Percentiles rank a stretch among this genome's conserved stretches.
Conservation (phyloP, 2,113 vertebrate genomes). For the Neoarius graeffei region DNA sequence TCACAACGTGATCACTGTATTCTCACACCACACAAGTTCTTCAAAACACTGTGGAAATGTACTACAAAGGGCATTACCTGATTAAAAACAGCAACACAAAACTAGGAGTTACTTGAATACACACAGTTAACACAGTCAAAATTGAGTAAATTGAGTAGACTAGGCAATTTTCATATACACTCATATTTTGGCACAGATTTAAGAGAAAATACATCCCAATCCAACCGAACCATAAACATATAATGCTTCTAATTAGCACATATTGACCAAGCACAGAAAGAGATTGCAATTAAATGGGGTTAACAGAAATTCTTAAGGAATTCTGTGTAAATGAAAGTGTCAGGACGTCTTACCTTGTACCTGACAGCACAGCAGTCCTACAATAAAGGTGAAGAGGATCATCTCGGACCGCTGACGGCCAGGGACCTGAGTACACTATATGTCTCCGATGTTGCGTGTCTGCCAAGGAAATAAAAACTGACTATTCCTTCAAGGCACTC, state of each 20-base stretch:
- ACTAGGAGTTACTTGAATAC: background rate
- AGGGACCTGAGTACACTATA: conserved; percentile 14
- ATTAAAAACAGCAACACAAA: background rate
- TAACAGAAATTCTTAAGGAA: background rate
- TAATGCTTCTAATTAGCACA: background rate
- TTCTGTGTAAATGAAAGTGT: background rate
- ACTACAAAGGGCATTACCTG: background rate
- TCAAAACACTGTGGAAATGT: background rate
- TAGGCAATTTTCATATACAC: background rate
- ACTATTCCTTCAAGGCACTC: conserved; percentile 42
- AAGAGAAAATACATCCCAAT: background rate
- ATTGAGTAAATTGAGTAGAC: no score
- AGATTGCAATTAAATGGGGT: background rate
- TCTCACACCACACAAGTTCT: background rate
- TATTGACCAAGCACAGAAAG: background rate
- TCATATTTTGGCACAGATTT: background rate
- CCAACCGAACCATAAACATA: background rate
- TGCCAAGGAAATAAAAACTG: conserved; percentile 38
- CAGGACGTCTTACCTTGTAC: conserved; percentile 65
- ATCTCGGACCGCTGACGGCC: conserved; percentile 64
- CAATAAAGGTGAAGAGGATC: conserved; percentile 62
- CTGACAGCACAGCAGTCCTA: conserved; percentile 60
- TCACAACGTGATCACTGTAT: background rate
- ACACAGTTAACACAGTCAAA: background rate
- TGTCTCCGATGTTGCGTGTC: conserved; percentile 7